Evolutionary conservation across 2,797 vertebrate species (phyloP).

Genomic region (Acomys russatus): DNA sequence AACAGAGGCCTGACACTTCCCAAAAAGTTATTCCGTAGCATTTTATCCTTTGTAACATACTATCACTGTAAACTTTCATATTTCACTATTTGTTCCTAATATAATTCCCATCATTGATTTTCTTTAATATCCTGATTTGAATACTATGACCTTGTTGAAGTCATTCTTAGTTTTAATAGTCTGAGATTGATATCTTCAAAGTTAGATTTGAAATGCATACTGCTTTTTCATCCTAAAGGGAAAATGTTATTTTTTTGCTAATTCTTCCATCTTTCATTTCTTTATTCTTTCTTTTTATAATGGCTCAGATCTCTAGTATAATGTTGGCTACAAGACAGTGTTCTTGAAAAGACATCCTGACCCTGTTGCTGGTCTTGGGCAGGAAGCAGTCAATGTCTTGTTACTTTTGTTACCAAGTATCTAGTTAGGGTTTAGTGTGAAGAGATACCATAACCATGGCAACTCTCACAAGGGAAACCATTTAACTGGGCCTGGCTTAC

Average conservation of each 20-base stretch:
- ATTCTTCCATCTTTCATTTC: not conserved
- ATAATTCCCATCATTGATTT: not conserved
- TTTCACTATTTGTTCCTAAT: conserved; percentile 16
- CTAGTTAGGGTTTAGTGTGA: too few species aligned
- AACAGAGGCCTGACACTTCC: not conserved
- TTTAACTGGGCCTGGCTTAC: too few species aligned
- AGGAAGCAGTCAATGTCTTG: not conserved
- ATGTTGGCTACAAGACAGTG: not conserved
- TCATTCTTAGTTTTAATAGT: not conserved
- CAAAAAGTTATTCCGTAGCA: not conserved
- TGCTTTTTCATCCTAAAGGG: not conserved
- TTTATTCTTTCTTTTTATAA: not conserved
- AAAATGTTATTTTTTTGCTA: not conserved
- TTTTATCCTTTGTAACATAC: not conserved
- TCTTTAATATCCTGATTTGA: not conserved
- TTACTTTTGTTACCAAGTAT: not conserved
- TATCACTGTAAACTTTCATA: not conserved
- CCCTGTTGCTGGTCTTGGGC: not conserved
- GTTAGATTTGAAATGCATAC: conserved; percentile 1
- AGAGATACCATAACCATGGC: too few species aligned
- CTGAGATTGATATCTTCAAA: not conserved
- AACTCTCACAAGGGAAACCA: too few species aligned
- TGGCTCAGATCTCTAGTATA: not conserved
- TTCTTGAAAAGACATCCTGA: not conserved
- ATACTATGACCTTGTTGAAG: conserved; percentile 1